phyloP scores from a whole-genome alignment of 2,888 invertebrate species.

The Nymphalis polychloros region DNA sequence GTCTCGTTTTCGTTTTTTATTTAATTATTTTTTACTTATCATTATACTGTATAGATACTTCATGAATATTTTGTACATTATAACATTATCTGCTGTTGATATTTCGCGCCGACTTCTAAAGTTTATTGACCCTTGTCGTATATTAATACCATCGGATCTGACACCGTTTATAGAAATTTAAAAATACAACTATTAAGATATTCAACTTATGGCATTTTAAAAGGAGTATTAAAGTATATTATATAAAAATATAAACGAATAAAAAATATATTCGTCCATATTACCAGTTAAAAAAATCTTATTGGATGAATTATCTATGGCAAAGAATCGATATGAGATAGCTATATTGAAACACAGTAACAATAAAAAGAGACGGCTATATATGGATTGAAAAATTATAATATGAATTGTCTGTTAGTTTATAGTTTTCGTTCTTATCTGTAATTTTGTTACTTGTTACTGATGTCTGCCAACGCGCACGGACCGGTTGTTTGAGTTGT shows the following conservation, averaged over 20 bases:
- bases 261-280: not conserved
- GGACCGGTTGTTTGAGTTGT: conserved; percentile 28
- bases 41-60: too few relatives aligned
- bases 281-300: not conserved
- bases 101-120: not conserved
- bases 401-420: not conserved
- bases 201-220: too few relatives aligned
- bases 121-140: not conserved
- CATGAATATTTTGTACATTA: too few relatives aligned
- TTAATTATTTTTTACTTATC: too few relatives aligned
- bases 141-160: too few relatives aligned
- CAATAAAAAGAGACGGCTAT: not conserved
- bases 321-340: not conserved
- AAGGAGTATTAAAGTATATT: too few relatives aligned
- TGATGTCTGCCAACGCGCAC: conserved; percentile 19
- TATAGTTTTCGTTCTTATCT: not conserved
- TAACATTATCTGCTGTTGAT: not conserved
- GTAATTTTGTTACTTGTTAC: not conserved
- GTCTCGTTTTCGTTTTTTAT: too few relatives aligned
- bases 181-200: too few relatives aligned
- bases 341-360: not conserved
- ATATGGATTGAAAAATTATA: not conserved
- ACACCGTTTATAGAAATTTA: too few relatives aligned
- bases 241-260: not conserved
- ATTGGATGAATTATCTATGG: not conserved